Base-by-base conservation (phyloP, 2,888 invertebrate genomes). In the Drosophila neotestacea region DNA sequence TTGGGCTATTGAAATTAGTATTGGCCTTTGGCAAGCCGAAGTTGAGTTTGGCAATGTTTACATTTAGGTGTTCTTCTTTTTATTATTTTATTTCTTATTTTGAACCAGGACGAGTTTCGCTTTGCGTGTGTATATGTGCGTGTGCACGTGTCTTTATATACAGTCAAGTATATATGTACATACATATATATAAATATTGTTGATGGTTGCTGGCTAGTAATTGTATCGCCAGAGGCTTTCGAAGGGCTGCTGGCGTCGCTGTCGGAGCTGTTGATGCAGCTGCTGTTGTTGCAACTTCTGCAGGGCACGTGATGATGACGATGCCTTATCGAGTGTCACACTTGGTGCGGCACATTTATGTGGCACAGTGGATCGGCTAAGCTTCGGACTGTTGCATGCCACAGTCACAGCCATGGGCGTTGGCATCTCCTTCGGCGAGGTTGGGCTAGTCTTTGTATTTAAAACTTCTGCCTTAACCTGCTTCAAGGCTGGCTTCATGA, bases 1-100 rank as follows among this genome's bases (percentile, higher is more conserved):
- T 11, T 32, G 58, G 61, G 42, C 70, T 74, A 76, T 74, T 74
- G 76, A 79, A 69, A 74, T 76, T 69, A 79, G 76, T 44, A 64
- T 69, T 79, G 79, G 58, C 77, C 73, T 71, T 52, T 67, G 68
- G 68, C 68, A 64, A 34, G n/a, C 11, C 10, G 59, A 6, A 6
- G 42, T 30, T 41, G 39, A 54, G 16, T 41, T 44, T 55, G 55
- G 48, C 59, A 78, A 44, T 73, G 68, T 59, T 75, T 73, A 62
- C 55, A 54, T 64, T 73, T 56, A 28, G 32, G 11, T 54, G 46
- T 38, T 47, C 44, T 44, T 67, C 59, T 58, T 63, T 51, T 47
- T 67, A 39, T 54, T 63, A 27, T 41, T 46, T 42, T 34, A 28
- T 34, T 39, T 13, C 10, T 32, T 41, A 11, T 47, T 34, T 46